Conservation (phyloP, 2,888 invertebrate species). For the Acleris holmiana region DNA sequence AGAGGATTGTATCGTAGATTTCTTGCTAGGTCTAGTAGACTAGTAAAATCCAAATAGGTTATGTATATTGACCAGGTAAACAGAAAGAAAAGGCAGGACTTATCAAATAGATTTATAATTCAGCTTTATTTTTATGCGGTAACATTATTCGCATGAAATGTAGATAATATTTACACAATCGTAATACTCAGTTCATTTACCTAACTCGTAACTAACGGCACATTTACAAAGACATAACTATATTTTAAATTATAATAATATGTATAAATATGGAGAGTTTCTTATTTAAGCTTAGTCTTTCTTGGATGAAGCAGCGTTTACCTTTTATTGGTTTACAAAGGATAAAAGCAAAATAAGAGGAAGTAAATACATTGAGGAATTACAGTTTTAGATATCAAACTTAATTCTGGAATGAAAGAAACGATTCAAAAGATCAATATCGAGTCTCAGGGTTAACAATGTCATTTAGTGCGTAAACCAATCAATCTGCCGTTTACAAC, state of each 20-base stretch:
- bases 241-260: conserved; percentile 20
- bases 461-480: not conserved
- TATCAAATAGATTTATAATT: conserved; percentile 25
- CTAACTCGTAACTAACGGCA: conserved; percentile 67
- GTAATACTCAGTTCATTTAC: conserved; percentile 66
- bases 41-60: too few relatives aligned
- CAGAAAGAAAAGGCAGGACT: conserved; percentile 6
- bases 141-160: conserved; percentile 60
- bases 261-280: conserved; percentile 71
- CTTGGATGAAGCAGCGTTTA: conserved; percentile 71
- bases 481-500: not conserved
- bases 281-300: conserved; percentile 75
- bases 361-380: conserved; percentile 41
- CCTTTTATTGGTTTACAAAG: conserved; percentile 63
- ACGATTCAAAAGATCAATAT: not conserved
- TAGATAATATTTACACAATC: conserved; percentile 54
- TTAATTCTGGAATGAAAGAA: not conserved
- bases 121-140: conserved; percentile 50
- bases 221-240: conserved; percentile 51
- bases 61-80: too few relatives aligned
- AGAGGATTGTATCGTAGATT: too few relatives aligned
- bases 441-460: not conserved
- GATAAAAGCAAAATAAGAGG: conserved; percentile 56
- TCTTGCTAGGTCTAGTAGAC: too few relatives aligned
- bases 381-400: not conserved